These are phyloP conservation scores for Pachydiplax longipennis DNA, from an alignment of 2,888 invertebrate genomes.

Conservation along the genomic window DNA sequence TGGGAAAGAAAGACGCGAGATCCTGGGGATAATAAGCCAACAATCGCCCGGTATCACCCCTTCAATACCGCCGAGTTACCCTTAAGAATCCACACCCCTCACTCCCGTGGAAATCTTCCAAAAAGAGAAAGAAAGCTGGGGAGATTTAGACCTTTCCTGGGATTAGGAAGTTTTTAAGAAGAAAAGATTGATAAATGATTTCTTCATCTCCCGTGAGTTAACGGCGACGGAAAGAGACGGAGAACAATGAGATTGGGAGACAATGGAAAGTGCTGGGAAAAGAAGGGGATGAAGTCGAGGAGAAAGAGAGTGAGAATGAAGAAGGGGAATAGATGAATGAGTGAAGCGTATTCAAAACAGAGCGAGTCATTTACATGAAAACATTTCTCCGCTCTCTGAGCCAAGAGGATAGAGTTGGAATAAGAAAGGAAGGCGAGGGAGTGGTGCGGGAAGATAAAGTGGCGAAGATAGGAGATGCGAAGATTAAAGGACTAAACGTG, in stretches of 20 bases:
- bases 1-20: background rate
- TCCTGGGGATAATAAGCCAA: background rate
- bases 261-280: background rate
- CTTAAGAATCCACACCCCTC: background rate
- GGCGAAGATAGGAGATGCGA: background rate
- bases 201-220: background rate
- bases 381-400: background rate
- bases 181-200: slow-evolving; percentile 30
- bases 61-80: background rate
- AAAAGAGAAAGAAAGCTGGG: background rate
- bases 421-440: background rate
- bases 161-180: background rate
- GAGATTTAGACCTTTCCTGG: background rate
- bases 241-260: background rate
- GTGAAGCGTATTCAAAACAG: background rate
- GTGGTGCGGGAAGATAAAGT: background rate
- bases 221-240: background rate
- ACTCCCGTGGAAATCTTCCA: background rate
- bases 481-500: background rate
- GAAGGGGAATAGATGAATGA: background rate
- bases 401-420: background rate
- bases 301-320: background rate
- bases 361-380: background rate
- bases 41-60: background rate
- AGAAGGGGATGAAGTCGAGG: background rate